These are phyloP conservation scores for Rhombomys opimus DNA, from an alignment of 2,113 vertebrate species.

Conservation along the genomic window DNA sequence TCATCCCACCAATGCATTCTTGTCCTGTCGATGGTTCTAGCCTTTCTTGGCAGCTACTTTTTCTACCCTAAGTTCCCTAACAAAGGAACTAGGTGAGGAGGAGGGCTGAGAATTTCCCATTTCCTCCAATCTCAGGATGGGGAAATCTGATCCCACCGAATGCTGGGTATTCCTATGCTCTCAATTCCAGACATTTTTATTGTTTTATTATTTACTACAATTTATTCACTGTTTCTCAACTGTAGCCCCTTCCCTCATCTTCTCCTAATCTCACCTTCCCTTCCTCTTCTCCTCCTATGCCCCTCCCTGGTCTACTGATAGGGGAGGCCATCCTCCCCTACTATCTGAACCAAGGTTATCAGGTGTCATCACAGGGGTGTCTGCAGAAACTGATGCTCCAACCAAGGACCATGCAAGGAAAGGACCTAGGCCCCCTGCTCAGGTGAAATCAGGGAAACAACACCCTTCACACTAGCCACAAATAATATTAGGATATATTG, in stretches of 20 bases:
- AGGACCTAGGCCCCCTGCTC: too few species aligned
- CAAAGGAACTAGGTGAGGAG: neutral
- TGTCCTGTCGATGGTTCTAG: neutral
- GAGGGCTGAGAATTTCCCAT: neutral
- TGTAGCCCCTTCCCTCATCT: too few species aligned
- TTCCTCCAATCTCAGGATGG: neutral
- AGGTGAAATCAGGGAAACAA: neutral
- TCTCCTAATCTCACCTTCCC: too few species aligned
- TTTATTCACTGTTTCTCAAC: too few species aligned
- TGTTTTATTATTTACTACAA: too few species aligned
- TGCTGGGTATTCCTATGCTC: neutral
- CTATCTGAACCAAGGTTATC: too few species aligned
- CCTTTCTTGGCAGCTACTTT: neutral
- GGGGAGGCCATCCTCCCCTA: too few species aligned
- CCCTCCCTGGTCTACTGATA: too few species aligned
- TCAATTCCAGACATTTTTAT: neutral
- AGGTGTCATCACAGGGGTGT: too few species aligned
- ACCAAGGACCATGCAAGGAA: neutral
- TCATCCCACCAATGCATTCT: neutral
- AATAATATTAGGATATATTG: too few species aligned
- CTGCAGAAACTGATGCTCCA: too few species aligned
- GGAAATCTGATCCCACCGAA: neutral
- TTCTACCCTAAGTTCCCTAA: neutral
- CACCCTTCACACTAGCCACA: neutral
- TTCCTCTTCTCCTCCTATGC: too few species aligned